Base-by-base conservation (phyloP, 2,113 vertebrate species). In the Leptodactylus fuscus region DNA sequence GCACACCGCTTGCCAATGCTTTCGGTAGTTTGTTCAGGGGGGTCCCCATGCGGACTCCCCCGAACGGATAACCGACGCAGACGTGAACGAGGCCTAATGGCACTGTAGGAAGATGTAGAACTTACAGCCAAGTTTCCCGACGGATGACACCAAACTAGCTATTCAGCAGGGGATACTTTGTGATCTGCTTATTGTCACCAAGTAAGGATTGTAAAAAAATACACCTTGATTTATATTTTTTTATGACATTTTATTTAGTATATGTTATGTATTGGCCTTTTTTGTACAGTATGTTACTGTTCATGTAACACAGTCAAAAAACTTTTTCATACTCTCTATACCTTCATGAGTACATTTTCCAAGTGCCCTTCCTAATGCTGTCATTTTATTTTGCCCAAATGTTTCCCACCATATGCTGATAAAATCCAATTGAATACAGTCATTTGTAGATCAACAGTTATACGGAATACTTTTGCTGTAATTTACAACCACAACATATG, bases 381-480 rank as follows among this genome's bases (percentile, higher is more conserved):
- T 32, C 6, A 76, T 76, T 38, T 38, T 78, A 34, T 55, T 78
- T 78, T 53, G 29, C 55, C 29, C 16, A 3, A 51, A 55, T 55
- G 18, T 34, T 55, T 78, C 4, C 32, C 49, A 78, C 5, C 9
- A 78, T 55, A 53, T 12, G n/a, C 32, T 55, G 48, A 53, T 55
- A 46, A 81, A 67, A 49, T 49, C 44, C 79, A 32, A 32, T 29
- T 22, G 13, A 67, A 81, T 27, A 81, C 11, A 32, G 16, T 29
- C 24, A 49, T 67, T 69, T 16, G 15, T 60, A 69, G 27, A 49
- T 81, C 79, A 65, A 81, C 36, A 67, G 15, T 67, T 81, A n/a
- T n/a, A n/a, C n/a, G n/a, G n/a, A 81, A 24, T 62, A 41, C 12
- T 62, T 41, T 34, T 60, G 22, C 22, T 27, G 77, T 41, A 38